Base-by-base conservation (phyloP, 1,140 invertebrate genomes). In the Limonius californicus region DNA sequence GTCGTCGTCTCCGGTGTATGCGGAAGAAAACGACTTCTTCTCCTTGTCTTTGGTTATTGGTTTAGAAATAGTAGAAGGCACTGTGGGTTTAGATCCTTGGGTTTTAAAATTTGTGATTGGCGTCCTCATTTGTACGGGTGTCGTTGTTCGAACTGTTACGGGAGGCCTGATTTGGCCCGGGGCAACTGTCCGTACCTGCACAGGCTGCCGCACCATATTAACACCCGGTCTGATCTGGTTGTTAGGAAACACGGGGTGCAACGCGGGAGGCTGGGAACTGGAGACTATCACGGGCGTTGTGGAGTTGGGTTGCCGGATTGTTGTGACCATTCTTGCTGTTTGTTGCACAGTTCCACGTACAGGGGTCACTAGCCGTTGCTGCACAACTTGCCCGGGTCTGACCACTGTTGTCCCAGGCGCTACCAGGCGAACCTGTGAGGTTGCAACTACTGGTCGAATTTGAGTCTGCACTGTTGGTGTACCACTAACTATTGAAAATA, bases 1-100 rank as follows among this genome's bases (percentile, higher is more conserved):
- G 76, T 96, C 94, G 79, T 97, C 94, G 76, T 96, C 93, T 57
- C 75, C 89, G 83, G 76, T 79, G 18, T 79, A 82, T 8, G 79
- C 77, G 32, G 72, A 68, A 47, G 72, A 83, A 72, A 83, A 84
- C 30, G 78, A 77, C 68, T 84, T 86, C 72, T 87, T 87, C 61
- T 87, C 85, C 75, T 86, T 85, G 35, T 86, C 84, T 74, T 85
- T 85, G 35, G 77, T 67, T 58, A 78, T 71, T 35, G 79, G 77
- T 69, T 69, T 68, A 32, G 70, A 68, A 39, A 72, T 61, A n/a
- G 70, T 65, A 47, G 75, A 72, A 68, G 76, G 76, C 64, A 74
- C 68, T 66, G 69, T 57, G n/a, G 74, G 74, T 76, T 70, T 77
- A 19, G 64, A 39, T 32, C 68, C 69, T 60, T 71, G 71, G 20